Conservation (phyloP, 2,797 vertebrate genomes). For the Brachymystax lenok region DNA sequence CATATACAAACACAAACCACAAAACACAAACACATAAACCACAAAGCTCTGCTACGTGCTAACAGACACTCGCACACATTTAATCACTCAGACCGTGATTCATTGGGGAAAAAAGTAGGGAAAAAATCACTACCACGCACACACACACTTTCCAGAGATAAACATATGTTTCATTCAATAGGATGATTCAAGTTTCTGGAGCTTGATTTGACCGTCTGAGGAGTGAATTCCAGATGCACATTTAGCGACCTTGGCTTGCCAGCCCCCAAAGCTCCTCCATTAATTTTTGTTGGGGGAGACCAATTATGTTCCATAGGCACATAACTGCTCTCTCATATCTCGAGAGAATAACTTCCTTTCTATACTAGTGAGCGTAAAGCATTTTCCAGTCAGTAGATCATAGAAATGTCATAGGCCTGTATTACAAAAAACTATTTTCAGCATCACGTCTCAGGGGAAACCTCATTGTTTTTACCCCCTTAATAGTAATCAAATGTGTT, state of each 20-base stretch:
- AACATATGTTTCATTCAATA: no score
- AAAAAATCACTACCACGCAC: background rate
- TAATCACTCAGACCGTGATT: conserved; percentile 4
- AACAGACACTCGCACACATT: conserved; percentile 40
- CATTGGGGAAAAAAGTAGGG: background rate
- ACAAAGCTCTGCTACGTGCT: background rate
- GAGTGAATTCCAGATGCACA: no score
- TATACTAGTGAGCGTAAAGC: background rate
- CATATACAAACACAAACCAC: conserved; percentile 12
- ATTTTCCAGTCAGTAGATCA: conserved; percentile 16
- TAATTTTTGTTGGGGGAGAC: no score
- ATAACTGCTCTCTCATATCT: background rate
- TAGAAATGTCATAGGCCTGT: conserved; percentile 21
- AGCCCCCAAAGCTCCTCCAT: no score
- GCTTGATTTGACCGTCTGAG: no score
- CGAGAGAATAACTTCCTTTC: background rate
- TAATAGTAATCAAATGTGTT: background rate
- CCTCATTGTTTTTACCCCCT: background rate
- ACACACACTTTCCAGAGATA: background rate
- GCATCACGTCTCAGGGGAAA: conserved; percentile 16
- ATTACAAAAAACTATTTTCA: conserved; percentile 23
- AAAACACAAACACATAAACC: conserved; percentile 7
- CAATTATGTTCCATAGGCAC: background rate
- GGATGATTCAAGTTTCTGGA: no score
- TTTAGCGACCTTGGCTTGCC: no score